Conservation (phyloP, 2,113 vertebrate species). For the Lucifuga dentata region DNA sequence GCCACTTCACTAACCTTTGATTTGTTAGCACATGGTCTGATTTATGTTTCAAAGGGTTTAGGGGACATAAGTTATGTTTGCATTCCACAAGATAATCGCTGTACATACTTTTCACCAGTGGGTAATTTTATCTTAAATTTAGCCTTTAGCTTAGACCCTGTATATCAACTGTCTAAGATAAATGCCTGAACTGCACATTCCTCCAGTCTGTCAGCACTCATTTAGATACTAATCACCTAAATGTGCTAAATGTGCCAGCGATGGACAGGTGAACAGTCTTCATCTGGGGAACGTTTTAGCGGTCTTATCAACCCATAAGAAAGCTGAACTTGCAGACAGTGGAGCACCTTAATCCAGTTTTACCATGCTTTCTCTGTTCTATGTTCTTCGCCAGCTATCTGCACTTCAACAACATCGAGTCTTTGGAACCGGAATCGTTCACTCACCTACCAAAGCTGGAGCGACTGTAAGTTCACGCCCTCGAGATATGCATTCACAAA, state of each 20-base stretch:
- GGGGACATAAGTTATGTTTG: conserved; percentile 17
- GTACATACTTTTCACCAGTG: conserved; percentile 9
- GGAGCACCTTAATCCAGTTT: conserved; percentile 25
- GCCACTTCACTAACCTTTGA: no score
- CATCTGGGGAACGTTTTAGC: not conserved
- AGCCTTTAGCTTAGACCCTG: not conserved
- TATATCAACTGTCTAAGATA: conserved; percentile 19
- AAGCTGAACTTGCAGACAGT: not conserved
- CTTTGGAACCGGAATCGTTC: conserved; percentile 94
- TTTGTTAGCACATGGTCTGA: conserved; percentile 15
- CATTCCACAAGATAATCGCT: conserved; percentile 29
- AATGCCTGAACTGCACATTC: conserved; percentile 24
- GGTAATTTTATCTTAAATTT: conserved; percentile 12
- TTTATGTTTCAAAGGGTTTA: conserved; percentile 32
- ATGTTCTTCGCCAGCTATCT: conserved; percentile 88
- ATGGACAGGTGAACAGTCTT: conserved; percentile 13
- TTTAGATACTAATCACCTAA: not conserved
- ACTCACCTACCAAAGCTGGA: conserved; percentile 95
- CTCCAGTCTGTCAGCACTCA: conserved; percentile 4
- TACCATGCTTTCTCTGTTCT: conserved; percentile 39
- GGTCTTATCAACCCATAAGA: not conserved
- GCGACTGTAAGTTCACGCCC: conserved; percentile 89
- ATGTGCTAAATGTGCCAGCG: not conserved
- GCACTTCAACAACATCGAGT: conserved; percentile 99
- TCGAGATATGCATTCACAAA: no score